A percentile compares a stretch with the other conserved stretches of the same genome.
Conservation (phyloP, 2,797 vertebrate species). For the Tadarida brasiliensis region DNA sequence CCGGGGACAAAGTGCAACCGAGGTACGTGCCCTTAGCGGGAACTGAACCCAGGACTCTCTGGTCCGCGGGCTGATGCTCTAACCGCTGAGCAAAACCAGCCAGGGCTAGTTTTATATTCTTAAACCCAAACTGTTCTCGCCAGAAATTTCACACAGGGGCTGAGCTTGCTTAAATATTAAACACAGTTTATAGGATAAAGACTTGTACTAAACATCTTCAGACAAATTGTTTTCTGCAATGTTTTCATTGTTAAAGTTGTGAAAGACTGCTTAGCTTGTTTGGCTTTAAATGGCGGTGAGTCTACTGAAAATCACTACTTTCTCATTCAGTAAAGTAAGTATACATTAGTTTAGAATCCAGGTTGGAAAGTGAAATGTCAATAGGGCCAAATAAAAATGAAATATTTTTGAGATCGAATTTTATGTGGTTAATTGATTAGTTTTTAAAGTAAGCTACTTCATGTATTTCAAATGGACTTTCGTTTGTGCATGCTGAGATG, state of each 20-base stretch:
- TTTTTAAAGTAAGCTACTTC: neutral
- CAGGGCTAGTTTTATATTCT: neutral
- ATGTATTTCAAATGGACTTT: neutral
- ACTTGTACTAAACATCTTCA: neutral
- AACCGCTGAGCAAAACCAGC: too few species aligned
- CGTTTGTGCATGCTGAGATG: neutral
- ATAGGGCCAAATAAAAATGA: neutral
- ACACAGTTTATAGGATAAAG: neutral
- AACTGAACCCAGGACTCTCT: too few species aligned
- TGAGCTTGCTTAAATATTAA: neutral
- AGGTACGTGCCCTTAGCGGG: too few species aligned
- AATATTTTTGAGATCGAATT: slow-evolving; percentile 39
- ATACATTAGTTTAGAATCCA: neutral
- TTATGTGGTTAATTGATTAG: neutral
- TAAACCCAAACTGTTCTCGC: neutral
- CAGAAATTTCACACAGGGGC: neutral
- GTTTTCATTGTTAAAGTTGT: slow-evolving; percentile 10
- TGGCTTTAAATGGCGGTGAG: neutral
- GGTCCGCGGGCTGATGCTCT: too few species aligned
- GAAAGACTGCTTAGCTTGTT: neutral
- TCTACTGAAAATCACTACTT: neutral
- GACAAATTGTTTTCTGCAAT: neutral
- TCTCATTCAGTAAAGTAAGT: neutral
- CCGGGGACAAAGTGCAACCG: too few species aligned
- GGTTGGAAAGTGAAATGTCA: neutral